Evolutionary conservation across 2,888 invertebrate species (phyloP).

Genomic region (Chelonus formosanus): DNA sequence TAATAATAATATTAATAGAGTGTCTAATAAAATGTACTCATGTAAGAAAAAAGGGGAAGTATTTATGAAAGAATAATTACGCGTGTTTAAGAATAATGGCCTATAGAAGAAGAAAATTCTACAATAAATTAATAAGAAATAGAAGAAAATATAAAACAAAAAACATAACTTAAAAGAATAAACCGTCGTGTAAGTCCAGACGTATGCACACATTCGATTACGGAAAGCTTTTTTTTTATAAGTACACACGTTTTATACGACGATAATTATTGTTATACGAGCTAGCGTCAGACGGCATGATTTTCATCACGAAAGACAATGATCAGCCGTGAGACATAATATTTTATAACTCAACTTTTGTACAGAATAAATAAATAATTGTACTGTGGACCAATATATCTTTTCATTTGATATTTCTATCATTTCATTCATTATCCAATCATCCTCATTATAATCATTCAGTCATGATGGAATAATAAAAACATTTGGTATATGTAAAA

Average conservation of each 20-base stretch:
- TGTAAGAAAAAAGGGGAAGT: too few species aligned
- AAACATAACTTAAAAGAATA: neutral
- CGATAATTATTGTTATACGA: constrained; percentile 58
- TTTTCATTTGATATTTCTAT: constrained; percentile 55
- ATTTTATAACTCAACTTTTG: constrained; percentile 64
- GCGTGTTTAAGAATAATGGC: too few species aligned
- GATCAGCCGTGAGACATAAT: constrained; percentile 62
- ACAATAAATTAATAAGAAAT: too few species aligned
- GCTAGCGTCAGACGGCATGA: constrained; percentile 58
- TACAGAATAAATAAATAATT: constrained; percentile 64
- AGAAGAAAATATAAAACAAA: too few species aligned
- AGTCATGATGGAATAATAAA: too few species aligned
- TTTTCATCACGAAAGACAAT: constrained; percentile 57
- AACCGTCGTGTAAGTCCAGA: too few species aligned
- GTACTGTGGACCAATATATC: constrained; percentile 63
- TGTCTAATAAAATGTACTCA: too few species aligned
- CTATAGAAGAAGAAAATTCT: too few species aligned
- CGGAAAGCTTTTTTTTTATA: constrained; percentile 29
- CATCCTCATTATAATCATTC: too few species aligned
- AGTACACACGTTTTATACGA: constrained; percentile 49
- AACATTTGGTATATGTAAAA: constrained; percentile 15
- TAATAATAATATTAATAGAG: too few species aligned
- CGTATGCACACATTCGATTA: constrained; percentile 3
- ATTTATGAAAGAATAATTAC: too few species aligned
- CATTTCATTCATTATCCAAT: neutral